phyloP scores from a whole-genome alignment of 2,888 invertebrate genomes.

The Dasysyrphus tricinctus region DNA sequence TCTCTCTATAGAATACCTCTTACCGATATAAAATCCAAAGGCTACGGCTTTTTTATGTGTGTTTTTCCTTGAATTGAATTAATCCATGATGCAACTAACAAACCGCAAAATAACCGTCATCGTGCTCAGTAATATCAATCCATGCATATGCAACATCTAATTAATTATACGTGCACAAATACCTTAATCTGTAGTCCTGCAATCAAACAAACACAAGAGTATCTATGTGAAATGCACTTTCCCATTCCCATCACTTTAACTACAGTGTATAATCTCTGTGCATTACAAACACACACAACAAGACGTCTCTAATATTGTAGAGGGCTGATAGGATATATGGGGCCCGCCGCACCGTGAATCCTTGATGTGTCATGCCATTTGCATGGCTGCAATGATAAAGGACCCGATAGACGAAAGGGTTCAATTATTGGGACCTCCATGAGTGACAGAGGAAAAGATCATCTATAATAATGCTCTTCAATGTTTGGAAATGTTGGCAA shows the following conservation, averaged over 20 bases:
- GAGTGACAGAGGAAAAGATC: constrained; percentile 74
- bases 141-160: constrained; percentile 74
- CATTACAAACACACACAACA: constrained; percentile 51
- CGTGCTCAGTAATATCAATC: constrained; percentile 61
- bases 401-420: constrained; percentile 67
- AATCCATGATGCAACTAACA: constrained; percentile 69
- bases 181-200: constrained; percentile 73
- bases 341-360: constrained; percentile 32
- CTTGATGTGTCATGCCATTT: constrained; percentile 65
- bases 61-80: constrained; percentile 42
- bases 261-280: constrained; percentile 57
- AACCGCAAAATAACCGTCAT: constrained; percentile 76
- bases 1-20: constrained; percentile 21
- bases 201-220: constrained; percentile 67
- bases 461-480: constrained; percentile 74
- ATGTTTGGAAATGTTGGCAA: constrained; percentile 61
- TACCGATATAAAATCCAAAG: not conserved
- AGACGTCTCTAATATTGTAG: constrained; percentile 8
- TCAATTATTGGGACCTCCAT: constrained; percentile 66
- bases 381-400: constrained; percentile 69
- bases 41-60: constrained; percentile 1
- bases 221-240: constrained; percentile 50
- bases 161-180: constrained; percentile 75
- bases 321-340: constrained; percentile 21
- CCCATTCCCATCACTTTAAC: constrained; percentile 54